Base-by-base conservation (phyloP, 1,140 invertebrate species). In the Archivesica marissinica region DNA sequence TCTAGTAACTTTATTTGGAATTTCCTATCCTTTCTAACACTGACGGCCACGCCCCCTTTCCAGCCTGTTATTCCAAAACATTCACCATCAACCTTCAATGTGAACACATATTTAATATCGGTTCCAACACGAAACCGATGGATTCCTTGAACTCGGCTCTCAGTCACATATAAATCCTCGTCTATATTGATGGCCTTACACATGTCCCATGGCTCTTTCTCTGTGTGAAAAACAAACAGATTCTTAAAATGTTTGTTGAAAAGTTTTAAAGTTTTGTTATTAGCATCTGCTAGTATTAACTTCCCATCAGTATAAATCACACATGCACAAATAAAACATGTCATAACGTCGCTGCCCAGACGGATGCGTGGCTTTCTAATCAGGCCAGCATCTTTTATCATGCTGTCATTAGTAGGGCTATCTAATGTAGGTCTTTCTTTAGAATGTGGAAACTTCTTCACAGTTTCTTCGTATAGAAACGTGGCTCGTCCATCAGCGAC, bases 181-280 rank as follows among this genome's bases (percentile, higher is more conserved):
- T 59, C 64, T 30, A 41, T 39, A 44, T 83, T 66, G 3, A 75
- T 64, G n/a, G 80, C 54, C 38, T 44, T 38, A 35, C 80, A 83
- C 44, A 75, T 75, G 38, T 83, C 80, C 80, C 80, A 83, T n/a
- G 80, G 80, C 41, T 83, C 80, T 54, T 64, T 56, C 33, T 83
- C 75, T 56, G 64, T 75, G 25, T 83, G 50, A 25, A 83, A 83
- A 0, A 75, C 38, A 30, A 39, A 59, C 7, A 83, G 35, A n/a
- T 33, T 59, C 25, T 83, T 39, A 64, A 74, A 75, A 66, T 74
- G 54, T 35, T 83, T 83, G 28, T 72, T 54, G 30, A 83, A 83
- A 25, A 83, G 70, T 75, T 83, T 83, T 11, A 83, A 25, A 30
- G 20, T 35, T 74, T 64, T 83, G 44, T 83, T 83, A 41, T 83